phyloP scores from a whole-genome alignment of 64 coral and sea anemone species.

The Stylophora pistillata region DNA sequence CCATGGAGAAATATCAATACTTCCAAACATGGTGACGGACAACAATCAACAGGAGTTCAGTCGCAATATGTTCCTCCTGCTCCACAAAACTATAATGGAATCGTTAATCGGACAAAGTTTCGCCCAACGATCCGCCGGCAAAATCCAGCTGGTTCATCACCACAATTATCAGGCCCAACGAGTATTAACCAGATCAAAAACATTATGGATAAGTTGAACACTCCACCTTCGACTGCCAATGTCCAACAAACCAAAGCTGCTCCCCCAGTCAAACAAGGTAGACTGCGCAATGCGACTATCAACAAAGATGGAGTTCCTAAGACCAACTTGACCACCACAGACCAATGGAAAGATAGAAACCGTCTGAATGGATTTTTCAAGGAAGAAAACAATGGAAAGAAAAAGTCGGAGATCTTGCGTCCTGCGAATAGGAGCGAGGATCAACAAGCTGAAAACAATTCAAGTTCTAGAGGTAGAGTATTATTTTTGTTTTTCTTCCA shows the following conservation, averaged over 20 bases:
- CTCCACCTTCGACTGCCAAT: not conserved
- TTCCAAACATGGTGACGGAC: not conserved
- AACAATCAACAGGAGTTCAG: not conserved
- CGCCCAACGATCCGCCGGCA: conserved; percentile 8
- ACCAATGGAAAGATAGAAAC: not conserved
- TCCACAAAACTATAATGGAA: not conserved
- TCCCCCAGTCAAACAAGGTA: not conserved
- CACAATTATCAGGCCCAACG: not conserved
- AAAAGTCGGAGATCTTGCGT: conserved; percentile 5
- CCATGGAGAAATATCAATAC: not conserved
- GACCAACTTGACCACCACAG: not conserved
- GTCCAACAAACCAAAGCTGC: not conserved
- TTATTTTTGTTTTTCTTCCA: not conserved
- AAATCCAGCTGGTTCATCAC: not conserved
- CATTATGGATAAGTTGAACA: conserved; percentile 30
- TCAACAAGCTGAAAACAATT: not conserved
- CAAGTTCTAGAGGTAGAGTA: not conserved
- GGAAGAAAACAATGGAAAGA: conserved; percentile 28
- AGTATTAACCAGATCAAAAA: not conserved
- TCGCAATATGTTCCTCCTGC: conserved; percentile 1
- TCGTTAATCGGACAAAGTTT: conserved; percentile 1
- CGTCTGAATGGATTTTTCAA: conserved; percentile 46
- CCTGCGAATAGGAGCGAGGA: conserved; percentile 3
- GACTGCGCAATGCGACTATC: not conserved
- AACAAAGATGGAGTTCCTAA: not conserved